Base-by-base conservation (phyloP, 2,888 invertebrate genomes). In the Griposia aprilina region DNA sequence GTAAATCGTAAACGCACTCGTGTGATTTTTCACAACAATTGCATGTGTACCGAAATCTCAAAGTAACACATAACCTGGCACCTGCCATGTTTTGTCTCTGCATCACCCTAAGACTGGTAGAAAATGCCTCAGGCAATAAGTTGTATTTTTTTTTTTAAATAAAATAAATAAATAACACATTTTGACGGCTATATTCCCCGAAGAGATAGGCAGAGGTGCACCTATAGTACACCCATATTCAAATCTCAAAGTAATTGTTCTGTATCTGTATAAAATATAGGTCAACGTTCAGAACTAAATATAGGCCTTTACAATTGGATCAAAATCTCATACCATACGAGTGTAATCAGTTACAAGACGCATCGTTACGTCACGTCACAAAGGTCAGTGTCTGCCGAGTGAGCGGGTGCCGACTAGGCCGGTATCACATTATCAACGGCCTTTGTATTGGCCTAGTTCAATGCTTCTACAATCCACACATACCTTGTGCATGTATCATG, bases 401-500 rank as follows among this genome's bases (percentile, higher is more conserved):
- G 45, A 45, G 10, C 8, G 45, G 10, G 45, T 26, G 78, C 77
- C 59, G 83, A 82, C 84, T 62, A 17, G 80, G 81, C 80, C 80
- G 55, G 60, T 81, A 84, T 81, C 80, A 62, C 60, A 67, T 67
- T 84, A 84, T 81, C 81, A 84, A 45, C 84, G 50, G n/a, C 13
- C 84, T 70, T 84, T 80, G 50, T 81, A 80, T 72, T 80, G 81
- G 72, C 80, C 81, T 41, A 80, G 84, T 79, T 59, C 84, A 65
- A 55, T 80, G 84, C 63, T 80, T 69, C 70, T 80, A 69, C 84
- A 80, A 84, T 80, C 80, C 80, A 6, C 69, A 52, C 80, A 84
- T 80, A 79, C 84, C 63, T 4, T 6, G 26, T 30, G 65, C 80
- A 84, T 79, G 80, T 45, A 30, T 79, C 84, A 79, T 79, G 36